A percentile compares a stretch with the other conserved stretches of the same genome.
Evolutionary conservation across 2,113 vertebrate genomes (phyloP).

Genomic region (Asarcornis scutulata): DNA sequence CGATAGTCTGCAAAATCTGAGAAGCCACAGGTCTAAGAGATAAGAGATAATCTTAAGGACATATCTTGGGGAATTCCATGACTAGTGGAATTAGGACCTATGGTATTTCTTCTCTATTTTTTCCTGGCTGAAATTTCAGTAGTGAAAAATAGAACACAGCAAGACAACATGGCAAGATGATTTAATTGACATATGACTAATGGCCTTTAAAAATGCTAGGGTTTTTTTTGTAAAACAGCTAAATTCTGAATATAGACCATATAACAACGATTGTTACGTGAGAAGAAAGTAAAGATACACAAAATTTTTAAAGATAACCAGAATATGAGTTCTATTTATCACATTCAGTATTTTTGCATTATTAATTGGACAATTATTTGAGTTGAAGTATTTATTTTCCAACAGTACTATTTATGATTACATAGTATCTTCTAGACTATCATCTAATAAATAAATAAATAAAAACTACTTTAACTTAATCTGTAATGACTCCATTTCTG

Average conservation of each 20-base stretch:
- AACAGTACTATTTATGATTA: neutral
- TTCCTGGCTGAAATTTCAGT: neutral
- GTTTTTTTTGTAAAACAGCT: neutral
- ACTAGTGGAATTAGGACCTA: neutral
- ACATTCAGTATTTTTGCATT: neutral
- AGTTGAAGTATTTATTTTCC: neutral
- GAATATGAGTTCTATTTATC: neutral
- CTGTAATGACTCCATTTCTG: neutral
- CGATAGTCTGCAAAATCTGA: neutral
- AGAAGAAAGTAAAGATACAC: neutral
- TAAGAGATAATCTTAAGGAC: neutral
- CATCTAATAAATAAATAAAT: neutral
- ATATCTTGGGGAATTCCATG: neutral
- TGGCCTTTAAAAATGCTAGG: neutral
- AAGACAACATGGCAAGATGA: constrained; percentile 21
- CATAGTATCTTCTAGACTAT: neutral
- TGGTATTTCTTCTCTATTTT: neutral
- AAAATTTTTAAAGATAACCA: neutral
- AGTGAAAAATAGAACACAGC: neutral
- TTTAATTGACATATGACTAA: constrained; percentile 55
- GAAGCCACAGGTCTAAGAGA: neutral
- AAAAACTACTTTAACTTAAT: no score
- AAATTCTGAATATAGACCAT: neutral
- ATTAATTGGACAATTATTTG: neutral
- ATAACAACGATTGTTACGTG: neutral